Evolutionary conservation across 37 sponge, comb jelly and placozoan species (phyloP), one percentile per base, ranked within the genome.

Genomic region (Crambe crambe): DNA sequence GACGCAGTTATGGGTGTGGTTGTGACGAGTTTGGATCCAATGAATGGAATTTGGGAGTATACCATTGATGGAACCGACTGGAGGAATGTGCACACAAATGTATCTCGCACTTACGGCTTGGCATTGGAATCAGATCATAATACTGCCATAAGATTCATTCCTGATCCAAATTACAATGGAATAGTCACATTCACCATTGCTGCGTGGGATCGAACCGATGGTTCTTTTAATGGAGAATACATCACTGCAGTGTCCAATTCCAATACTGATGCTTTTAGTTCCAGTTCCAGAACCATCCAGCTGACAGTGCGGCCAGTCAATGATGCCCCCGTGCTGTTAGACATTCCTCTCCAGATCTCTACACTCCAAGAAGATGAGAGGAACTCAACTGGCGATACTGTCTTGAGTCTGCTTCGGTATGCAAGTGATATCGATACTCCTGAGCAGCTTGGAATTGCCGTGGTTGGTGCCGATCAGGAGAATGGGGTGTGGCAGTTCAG

Each of bases 401-500:
- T 96, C 18, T 32, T 72, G 27, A 57, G 44, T 66, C 83, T 96
- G 27, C 62, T 96, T 8, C 34, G 30, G 39, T 74, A 42, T 70
- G 85, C 83, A 3, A 34, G 38, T 30, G 96, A 96, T 80, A 76
- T 90, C 1, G 96, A 96, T 67, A 27, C 65, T 30, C 80, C 82
- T 77, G 70, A 37, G 35, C 72, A 80, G 21, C 44, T 89, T 18
- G 93, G 93, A 8, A 34, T 92, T 10, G 96, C 88, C 25, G 47
- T 96, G 2, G 68, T 87, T 26, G 70, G 27, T 56, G 83, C 85
- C 9, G 85, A 96, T 36, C 74, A 86, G 37, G 80, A 51, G 2
- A 89, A 90, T 77, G 96, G 96, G 6, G 58, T 39, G 18, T 96
- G 96, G 93, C 86, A 92, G 83, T 96, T 74, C 40, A 73, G 84